Evolutionary conservation across 2,888 invertebrate genomes (phyloP).

Genomic region (Melanostoma mellinum): DNA sequence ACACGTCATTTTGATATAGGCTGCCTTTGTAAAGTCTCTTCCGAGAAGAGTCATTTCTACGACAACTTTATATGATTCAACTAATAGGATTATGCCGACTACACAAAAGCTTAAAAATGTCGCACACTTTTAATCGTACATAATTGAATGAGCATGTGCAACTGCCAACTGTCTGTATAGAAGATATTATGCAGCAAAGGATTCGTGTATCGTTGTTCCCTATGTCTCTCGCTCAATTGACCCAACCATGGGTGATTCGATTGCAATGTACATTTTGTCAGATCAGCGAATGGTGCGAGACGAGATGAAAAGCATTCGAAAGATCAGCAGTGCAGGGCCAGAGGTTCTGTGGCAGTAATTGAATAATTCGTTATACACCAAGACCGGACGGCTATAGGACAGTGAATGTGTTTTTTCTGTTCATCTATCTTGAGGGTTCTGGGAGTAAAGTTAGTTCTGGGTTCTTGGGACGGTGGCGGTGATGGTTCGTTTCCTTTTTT

Average conservation of each 20-base stretch:
- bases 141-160: constrained; percentile 52
- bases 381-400: constrained; percentile 15
- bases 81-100: too few relatives aligned
- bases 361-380: constrained; percentile 54
- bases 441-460: constrained; percentile 29
- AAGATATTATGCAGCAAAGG: too few relatives aligned
- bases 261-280: constrained; percentile 15
- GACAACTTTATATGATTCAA: constrained; percentile 1
- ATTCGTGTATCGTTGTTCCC: background rate
- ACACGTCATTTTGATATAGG: too few relatives aligned
- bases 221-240: constrained; percentile 45
- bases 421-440: constrained; percentile 45
- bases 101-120: constrained; percentile 32
- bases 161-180: too few relatives aligned
- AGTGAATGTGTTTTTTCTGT: constrained; percentile 19
- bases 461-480: too few relatives aligned
- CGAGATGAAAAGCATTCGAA: background rate
- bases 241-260: constrained; percentile 39
- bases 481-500: too few relatives aligned
- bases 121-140: too few relatives aligned
- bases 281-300: background rate
- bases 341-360: constrained; percentile 22
- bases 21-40: too few relatives aligned
- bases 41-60: background rate
- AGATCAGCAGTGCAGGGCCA: constrained; percentile 6